Percentiles rank a stretch among this genome's conserved stretches.
Conservation (phyloP, 2,113 vertebrate species). For the Neotragus moschatus region DNA sequence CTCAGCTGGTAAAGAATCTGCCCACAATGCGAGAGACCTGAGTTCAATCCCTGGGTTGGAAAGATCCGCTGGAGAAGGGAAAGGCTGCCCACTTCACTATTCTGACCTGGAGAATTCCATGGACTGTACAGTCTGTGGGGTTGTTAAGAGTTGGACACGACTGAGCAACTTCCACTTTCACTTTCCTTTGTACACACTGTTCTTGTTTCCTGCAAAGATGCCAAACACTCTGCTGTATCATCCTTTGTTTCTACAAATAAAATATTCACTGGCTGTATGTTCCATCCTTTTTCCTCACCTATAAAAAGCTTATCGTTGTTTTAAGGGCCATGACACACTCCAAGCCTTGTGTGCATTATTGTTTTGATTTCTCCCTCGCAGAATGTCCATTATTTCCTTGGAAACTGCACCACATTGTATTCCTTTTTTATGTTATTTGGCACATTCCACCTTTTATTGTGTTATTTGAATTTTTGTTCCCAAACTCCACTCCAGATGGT, state of each 20-base stretch:
- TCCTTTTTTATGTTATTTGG: not conserved
- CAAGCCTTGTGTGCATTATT: not conserved
- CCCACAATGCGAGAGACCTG: not conserved
- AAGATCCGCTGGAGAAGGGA: not conserved
- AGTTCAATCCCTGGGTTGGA: not conserved
- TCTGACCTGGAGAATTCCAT: not conserved
- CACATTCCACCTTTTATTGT: not conserved
- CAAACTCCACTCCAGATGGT: not conserved
- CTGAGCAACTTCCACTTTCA: not conserved
- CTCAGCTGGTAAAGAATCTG: not conserved
- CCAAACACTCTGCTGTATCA: not conserved
- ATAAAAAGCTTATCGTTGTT: not conserved
- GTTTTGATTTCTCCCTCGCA: not conserved
- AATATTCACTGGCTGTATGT: not conserved
- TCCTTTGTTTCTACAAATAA: not conserved
- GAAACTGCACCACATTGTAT: not conserved
- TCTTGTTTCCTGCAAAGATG: not conserved
- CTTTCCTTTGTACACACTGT: not conserved
- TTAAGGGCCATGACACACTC: not conserved
- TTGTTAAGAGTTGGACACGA: rapidly evolving
- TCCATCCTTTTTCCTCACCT: not conserved
- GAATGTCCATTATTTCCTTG: not conserved
- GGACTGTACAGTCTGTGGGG: not conserved
- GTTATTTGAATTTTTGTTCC: not conserved
- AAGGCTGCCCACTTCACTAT: not conserved